These are phyloP conservation scores for Tachysurus vachellii DNA, from an alignment of 2,113 vertebrate genomes.

Conservation along the genomic window DNA sequence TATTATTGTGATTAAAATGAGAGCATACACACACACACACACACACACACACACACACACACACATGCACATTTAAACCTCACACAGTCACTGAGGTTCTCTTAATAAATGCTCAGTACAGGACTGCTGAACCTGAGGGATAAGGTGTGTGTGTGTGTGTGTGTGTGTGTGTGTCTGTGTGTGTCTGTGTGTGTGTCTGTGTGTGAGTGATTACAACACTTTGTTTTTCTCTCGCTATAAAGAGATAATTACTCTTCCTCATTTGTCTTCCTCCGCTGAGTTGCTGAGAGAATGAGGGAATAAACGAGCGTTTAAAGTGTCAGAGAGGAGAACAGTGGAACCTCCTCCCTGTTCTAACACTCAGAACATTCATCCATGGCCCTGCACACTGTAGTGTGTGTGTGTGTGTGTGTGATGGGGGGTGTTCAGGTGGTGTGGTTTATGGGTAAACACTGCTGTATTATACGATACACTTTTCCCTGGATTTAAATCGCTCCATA, in stretches of 20 bases:
- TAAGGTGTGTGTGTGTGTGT: not conserved
- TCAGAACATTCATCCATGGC: not conserved
- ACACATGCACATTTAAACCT: not conserved
- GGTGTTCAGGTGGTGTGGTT: too few relatives aligned
- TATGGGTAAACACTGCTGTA: too few relatives aligned
- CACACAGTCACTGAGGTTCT: not conserved
- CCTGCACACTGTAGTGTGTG: not conserved
- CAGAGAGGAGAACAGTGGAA: not conserved
- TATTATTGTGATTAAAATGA: not conserved
- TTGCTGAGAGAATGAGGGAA: not conserved
- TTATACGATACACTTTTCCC: too few relatives aligned
- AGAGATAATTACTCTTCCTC: constrained; percentile 6
- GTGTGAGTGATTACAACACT: not conserved
- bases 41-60: not conserved
- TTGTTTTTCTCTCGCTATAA: not conserved
- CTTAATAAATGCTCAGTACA: not conserved
- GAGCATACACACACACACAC: not conserved
- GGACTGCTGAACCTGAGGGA: not conserved
- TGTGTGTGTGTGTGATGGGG: too few relatives aligned
- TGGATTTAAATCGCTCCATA: too few relatives aligned
- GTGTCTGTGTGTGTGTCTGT: not conserved
- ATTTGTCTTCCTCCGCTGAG: not conserved
- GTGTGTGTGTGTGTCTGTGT: not conserved
- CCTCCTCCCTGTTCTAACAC: not conserved
- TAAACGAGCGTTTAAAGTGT: not conserved